Evolutionary conservation across 2,113 vertebrate species (phyloP).

Genomic region (Neopipo cinnamomea): DNA sequence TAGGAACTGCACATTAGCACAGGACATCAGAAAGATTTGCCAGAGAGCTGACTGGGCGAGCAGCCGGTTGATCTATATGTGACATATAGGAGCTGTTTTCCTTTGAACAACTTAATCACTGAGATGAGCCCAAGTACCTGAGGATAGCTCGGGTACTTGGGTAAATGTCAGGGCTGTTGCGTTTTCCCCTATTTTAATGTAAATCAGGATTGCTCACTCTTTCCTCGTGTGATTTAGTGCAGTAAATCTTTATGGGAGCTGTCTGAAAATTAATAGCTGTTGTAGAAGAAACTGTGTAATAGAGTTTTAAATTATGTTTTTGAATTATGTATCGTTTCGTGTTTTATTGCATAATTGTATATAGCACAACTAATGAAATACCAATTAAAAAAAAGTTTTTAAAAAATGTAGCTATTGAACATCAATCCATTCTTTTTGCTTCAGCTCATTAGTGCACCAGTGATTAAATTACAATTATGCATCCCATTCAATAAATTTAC

Average conservation of each 20-base stretch:
- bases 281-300: not conserved
- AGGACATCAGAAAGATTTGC: constrained; percentile 26
- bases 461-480: not conserved
- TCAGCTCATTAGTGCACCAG: not conserved
- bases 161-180: constrained; percentile 53
- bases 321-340: not conserved
- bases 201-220: constrained; percentile 10
- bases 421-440: not conserved
- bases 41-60: constrained; percentile 32
- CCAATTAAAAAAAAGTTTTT: not conserved
- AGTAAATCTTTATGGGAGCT: not conserved
- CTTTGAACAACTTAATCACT: constrained; percentile 60
- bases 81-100: constrained; percentile 42
- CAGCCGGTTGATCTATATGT: constrained; percentile 36
- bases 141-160: constrained; percentile 50
- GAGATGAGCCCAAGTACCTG: constrained; percentile 34
- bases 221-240: not conserved
- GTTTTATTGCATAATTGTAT: not conserved
- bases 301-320: not conserved
- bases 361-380: not conserved
- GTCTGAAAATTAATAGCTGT: constrained; percentile 43
- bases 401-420: not conserved
- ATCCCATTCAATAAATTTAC: not conserved
- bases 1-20: not conserved
- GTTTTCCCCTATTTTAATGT: constrained; percentile 38